Base-by-base conservation (phyloP, 1,140 invertebrate genomes). In the Trachymyrmex septentrionalis region DNA sequence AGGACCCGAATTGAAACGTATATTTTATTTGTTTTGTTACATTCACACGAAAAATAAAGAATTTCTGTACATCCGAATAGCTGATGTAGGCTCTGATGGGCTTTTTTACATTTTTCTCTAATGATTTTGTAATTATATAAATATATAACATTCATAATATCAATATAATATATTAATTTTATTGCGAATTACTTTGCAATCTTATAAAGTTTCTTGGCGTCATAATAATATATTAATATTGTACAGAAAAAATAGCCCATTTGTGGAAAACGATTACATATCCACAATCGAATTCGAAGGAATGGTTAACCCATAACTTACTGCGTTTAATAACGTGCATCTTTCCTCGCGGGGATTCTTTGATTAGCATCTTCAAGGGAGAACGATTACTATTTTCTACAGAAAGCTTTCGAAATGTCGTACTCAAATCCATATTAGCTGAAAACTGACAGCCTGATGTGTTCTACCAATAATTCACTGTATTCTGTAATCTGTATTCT, bases 271-370 rank as follows among this genome's bases (percentile, higher is more conserved):
- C 4, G 1, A 0, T 24, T 21, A 9, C 24, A n/a, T 7, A 34
- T 34, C 1, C 27, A 6, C 16, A 64, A 30, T 50, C 5, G 24
- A 53, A 66, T 19, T 3, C 5, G 4, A 21, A 21, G 16, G 16
- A 24, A 34, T 27, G 53, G 9, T 71, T 55, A 69, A 71, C 19
- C 10, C 5, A 4, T 92, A 92, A 94, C 88, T 81, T 94, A 96
- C 96, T 95, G 86, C 96, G 93, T 78, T 96, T 96, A 27, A 96
- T 78, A 14, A 96, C 96, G 87, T 95, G 96, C 91, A 96, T 94
- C 86, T 96, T 96, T 3, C 88, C 55, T 9, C 80, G 80, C 24
- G 12, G 21, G 21, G 9, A 0, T 61, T 63, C 92, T 53, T 82
- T 90, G 55, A 19, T 53, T 21, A 63, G 53, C 86, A 86, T 90